A percentile compares a stretch with the other conserved stretches of the same genome.
phyloP scores from a whole-genome alignment of 1,140 invertebrate species.

The Homarus americanus region DNA sequence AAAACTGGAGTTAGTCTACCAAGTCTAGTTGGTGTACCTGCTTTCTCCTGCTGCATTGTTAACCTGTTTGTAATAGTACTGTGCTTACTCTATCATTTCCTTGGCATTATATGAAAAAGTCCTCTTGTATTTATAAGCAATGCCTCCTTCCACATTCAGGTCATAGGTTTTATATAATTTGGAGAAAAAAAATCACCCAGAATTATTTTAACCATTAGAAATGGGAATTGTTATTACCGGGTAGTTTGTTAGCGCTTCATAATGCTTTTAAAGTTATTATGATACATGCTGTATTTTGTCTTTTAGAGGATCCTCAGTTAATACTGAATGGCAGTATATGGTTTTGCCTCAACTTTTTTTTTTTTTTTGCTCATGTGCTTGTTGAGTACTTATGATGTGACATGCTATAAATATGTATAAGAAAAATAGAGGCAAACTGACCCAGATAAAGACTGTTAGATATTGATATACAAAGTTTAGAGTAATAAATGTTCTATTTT shows the following conservation, averaged over 20 bases:
- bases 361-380: constrained; percentile 52
- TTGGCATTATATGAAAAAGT: background rate
- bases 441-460: constrained; percentile 52
- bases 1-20: background rate
- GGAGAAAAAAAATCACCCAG: background rate
- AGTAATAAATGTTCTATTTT: constrained; percentile 71
- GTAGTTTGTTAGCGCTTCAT: too few species aligned
- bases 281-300: too few species aligned
- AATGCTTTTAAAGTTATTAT: background rate
- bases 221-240: background rate
- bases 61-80: constrained; percentile 6
- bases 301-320: background rate
- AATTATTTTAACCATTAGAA: background rate
- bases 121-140: background rate
- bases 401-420: constrained; percentile 55
- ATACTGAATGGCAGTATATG: background rate
- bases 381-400: constrained; percentile 43
- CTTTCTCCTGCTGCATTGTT: constrained; percentile 3
- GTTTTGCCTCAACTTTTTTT: background rate
- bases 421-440: constrained; percentile 31
- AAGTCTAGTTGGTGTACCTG: constrained; percentile 13
- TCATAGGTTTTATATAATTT: background rate
- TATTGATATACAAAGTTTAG: constrained; percentile 65
- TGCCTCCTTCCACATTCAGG: constrained; percentile 13
- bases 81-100: background rate